These are phyloP conservation scores for Melospiza melodia DNA, from an alignment of 2,113 vertebrate genomes.

Conservation along the genomic window DNA sequence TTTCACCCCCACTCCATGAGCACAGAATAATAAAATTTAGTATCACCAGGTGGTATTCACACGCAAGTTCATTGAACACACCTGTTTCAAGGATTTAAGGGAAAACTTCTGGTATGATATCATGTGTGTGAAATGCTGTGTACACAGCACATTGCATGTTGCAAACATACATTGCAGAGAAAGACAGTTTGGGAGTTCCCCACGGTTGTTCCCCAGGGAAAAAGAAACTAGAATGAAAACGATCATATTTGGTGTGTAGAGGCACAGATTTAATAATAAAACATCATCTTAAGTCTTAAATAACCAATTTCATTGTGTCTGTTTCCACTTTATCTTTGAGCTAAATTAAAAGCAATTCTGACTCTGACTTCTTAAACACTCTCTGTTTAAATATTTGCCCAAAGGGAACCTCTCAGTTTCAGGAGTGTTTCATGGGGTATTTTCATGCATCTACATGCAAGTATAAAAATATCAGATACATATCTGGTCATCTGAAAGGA, in stretches of 20 bases:
- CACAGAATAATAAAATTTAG: background rate
- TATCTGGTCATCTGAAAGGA: background rate
- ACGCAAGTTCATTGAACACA: background rate
- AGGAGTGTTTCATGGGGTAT: background rate
- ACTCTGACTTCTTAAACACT: background rate
- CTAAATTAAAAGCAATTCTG: background rate
- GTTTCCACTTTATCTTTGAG: background rate
- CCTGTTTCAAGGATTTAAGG: conserved; percentile 6
- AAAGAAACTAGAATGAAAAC: conserved; percentile 38
- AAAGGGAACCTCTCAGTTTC: background rate
- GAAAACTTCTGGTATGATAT: background rate
- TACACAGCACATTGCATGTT: background rate
- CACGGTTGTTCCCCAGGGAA: background rate
- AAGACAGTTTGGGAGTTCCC: background rate
- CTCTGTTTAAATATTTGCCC: background rate
- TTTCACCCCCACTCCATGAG: background rate
- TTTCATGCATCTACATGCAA: background rate
- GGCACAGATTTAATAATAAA: background rate
- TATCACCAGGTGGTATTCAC: conserved; percentile 32
- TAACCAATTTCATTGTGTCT: background rate
- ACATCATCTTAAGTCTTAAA: background rate
- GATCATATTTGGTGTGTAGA: background rate
- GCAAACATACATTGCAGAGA: background rate
- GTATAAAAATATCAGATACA: background rate
- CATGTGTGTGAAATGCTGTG: background rate